Evolutionary conservation across 2,797 vertebrate genomes (phyloP), one percentile per base, ranked within the genome.

Genomic region (Bradypodion ventrale): DNA sequence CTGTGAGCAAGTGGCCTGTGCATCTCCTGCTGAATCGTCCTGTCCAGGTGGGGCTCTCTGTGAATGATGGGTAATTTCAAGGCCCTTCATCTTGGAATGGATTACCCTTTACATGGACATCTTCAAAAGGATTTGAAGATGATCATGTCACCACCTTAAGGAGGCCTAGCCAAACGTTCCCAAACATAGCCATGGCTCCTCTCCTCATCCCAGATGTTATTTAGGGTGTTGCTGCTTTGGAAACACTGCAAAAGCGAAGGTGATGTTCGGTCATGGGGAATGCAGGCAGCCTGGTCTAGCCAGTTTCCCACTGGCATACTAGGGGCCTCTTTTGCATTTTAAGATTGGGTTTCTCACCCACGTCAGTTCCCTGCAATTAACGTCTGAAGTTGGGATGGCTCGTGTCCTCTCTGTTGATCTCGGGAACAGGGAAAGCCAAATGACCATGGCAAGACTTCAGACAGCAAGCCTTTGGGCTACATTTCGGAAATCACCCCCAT

Each of bases 311-410:
- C 60, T 0, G 0, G 79, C 83, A 87, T 69, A 68, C 74, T 72
- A 75, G 69, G 19, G 69, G 19, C 80, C 86, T 90, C 79, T 87
- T n/a, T 85, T 90, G 42, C 85, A 89, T 90, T 90, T 88, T 87
- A 89, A 72, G 89, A 88, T 72, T 69, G 69, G 83, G 60, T 40
- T 83, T 89, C 90, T 83, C 91, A 89, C 80, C 87, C 59, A 80
- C 86, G 86, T 90, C 84, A 70, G 73, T 78, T 74, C 90, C 93
- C 90, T 87, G 90, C 90, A 93, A 93, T 89, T 79, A 87, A 82
- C 72, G 75, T 27, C 87, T 83, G 19, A 85, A 42, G 27, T 78
- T 68, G 85, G 84, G 70, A 89, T 89, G 87, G 56, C 44, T 91
- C 87, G 88, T 75, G 83, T 82, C 76, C 23, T 52, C 68, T 87